Conservation (phyloP, 2,113 vertebrate species). For the Pachypanchax playfairii region DNA sequence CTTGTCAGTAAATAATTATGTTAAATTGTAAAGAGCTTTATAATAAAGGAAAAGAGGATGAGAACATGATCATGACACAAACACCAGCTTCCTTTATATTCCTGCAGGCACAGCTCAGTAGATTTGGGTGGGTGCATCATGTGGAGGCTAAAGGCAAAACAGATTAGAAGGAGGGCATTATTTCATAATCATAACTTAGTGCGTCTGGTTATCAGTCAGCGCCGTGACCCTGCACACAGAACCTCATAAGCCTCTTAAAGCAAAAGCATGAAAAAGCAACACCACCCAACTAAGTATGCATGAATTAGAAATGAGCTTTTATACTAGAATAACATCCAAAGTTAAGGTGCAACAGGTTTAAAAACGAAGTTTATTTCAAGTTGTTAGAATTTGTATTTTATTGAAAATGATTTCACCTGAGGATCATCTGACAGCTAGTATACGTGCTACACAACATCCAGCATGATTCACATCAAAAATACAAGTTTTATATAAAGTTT, state of each 20-base stretch:
- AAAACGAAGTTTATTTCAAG: too few relatives aligned
- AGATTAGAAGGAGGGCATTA: constrained; percentile 50
- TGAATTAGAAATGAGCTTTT: constrained; percentile 21
- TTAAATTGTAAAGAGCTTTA: constrained; percentile 34
- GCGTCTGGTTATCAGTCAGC: constrained; percentile 36
- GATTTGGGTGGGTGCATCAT: constrained; percentile 59
- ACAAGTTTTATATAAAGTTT: constrained; percentile 12
- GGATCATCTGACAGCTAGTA: constrained; percentile 25
- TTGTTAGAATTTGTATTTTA: constrained; percentile 28
- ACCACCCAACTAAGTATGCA: constrained; percentile 18
- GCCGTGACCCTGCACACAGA: constrained; percentile 33
- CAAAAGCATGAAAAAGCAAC: constrained; percentile 35
- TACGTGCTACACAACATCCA: constrained; percentile 13
- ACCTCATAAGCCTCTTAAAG: constrained; percentile 65
- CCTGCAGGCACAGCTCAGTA: constrained; percentile 66
- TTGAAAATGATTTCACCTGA: constrained; percentile 43
- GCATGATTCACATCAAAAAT: constrained; percentile 16
- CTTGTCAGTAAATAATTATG: too few relatives aligned
- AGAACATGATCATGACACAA: constrained; percentile 36
- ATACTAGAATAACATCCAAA: background rate
- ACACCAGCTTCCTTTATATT: constrained; percentile 26
- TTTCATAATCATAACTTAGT: constrained; percentile 58
- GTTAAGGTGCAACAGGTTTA: constrained; percentile 14
- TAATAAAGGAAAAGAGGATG: constrained; percentile 37
- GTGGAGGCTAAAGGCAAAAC: constrained; percentile 38